These are phyloP conservation scores for Zoanthus solanderi DNA, from an alignment of 92 coral and sea anemone genomes.

Conservation along the genomic window DNA sequence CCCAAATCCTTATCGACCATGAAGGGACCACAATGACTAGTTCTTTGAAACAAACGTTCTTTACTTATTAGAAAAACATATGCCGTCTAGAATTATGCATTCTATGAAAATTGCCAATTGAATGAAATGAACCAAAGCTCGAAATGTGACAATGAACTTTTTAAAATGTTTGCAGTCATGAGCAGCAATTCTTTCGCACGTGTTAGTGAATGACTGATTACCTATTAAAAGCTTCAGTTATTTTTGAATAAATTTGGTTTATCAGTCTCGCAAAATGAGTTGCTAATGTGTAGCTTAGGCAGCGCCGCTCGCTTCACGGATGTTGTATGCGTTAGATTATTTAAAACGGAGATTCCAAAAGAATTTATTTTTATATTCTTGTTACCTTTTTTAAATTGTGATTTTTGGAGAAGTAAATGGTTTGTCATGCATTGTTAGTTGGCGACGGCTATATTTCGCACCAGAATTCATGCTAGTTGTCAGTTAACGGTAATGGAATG, in stretches of 20 bases:
- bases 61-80: no score
- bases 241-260: neutral
- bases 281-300: neutral
- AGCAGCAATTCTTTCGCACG: neutral
- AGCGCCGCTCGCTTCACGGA: neutral
- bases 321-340: slow-evolving; percentile 27
- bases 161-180: neutral
- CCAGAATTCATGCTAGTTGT: neutral
- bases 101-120: no score
- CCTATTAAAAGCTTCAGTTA: neutral
- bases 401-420: slow-evolving; percentile 9
- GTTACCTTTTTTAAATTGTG: slow-evolving; percentile 15
- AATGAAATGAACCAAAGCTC: no score
- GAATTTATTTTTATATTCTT: slow-evolving; percentile 44
- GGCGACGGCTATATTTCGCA: neutral
- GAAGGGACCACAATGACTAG: no score
- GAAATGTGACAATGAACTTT: no score
- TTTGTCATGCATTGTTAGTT: neutral
- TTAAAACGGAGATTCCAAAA: slow-evolving; percentile 28
- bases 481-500: neutral
- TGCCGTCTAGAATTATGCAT: no score
- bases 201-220: neutral
- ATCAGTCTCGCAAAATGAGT: neutral
- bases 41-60: no score
- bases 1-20: no score